These are phyloP conservation scores for Charina bottae DNA, from an alignment of 2,113 vertebrate species.

Conservation along the genomic window DNA sequence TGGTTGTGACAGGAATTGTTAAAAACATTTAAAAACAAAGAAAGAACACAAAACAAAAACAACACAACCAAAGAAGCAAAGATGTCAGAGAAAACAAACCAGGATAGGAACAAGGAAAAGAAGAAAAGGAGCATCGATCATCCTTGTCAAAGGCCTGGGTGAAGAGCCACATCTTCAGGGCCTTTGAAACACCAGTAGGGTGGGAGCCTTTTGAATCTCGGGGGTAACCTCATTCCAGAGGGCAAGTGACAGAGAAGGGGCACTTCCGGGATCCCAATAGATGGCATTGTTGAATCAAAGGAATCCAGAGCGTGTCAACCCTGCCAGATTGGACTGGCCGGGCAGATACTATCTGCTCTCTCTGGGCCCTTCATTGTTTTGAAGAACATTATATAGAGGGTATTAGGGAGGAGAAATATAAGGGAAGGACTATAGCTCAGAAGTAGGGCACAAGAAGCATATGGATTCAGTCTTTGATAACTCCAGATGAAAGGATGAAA, in stretches of 20 bases:
- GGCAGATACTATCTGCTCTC: not conserved
- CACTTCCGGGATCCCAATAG: not conserved
- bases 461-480: not conserved
- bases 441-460: no score
- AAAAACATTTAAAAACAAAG: not conserved
- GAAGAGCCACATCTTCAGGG: not conserved
- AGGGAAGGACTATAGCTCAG: not conserved
- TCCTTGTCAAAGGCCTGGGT: not conserved
- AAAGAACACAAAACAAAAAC: not conserved
- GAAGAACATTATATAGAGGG: not conserved
- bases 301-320: not conserved
- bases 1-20: not conserved
- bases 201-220: not conserved
- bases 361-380: not conserved
- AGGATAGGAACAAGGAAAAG: not conserved
- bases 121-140: not conserved
- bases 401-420: not conserved
- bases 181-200: not conserved
- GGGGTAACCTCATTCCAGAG: not conserved
- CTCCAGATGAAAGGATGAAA: not conserved
- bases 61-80: not conserved
- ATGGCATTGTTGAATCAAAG: not conserved
- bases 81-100: not conserved
- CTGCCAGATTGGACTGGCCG: not conserved
- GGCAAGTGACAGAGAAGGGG: not conserved